These are phyloP conservation scores for Pocillopora verrucosa DNA, from an alignment of 64 coral and sea anemone species.

Conservation along the genomic window DNA sequence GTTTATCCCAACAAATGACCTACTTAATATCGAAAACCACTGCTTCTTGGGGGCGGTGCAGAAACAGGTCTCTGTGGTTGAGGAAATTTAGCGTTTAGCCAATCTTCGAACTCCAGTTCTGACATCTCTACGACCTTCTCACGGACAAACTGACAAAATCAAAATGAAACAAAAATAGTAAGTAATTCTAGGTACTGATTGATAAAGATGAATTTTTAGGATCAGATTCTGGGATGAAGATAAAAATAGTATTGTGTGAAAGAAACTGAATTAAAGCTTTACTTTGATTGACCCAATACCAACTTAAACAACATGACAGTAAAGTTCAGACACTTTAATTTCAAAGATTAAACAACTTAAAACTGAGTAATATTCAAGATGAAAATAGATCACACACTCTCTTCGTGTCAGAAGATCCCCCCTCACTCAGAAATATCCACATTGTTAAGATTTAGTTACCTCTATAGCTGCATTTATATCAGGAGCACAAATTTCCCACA, in stretches of 20 bases:
- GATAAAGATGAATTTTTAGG: no score
- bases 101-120: conserved; percentile 86
- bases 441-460: conserved; percentile 31
- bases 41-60: conserved; percentile 67
- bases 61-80: conserved; percentile 69
- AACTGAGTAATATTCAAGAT: no score
- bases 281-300: no score
- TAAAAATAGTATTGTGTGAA: no score
- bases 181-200: not conserved
- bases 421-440: not conserved
- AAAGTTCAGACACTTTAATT: no score
- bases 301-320: no score
- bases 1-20: not conserved
- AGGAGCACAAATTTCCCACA: conserved; percentile 92
- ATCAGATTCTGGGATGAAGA: no score
- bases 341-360: no score
- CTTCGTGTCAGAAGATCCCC: not conserved
- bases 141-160: conserved; percentile 70
- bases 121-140: conserved; percentile 89
- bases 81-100: conserved; percentile 75
- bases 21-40: conserved; percentile 31
- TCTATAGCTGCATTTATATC: conserved; percentile 93
- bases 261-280: no score
- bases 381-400: no score
- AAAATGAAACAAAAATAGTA: not conserved